Evolutionary conservation across 2,797 vertebrate genomes (phyloP), one percentile per base, ranked within the genome.

Genomic region (Hafferia zeledoni): DNA sequence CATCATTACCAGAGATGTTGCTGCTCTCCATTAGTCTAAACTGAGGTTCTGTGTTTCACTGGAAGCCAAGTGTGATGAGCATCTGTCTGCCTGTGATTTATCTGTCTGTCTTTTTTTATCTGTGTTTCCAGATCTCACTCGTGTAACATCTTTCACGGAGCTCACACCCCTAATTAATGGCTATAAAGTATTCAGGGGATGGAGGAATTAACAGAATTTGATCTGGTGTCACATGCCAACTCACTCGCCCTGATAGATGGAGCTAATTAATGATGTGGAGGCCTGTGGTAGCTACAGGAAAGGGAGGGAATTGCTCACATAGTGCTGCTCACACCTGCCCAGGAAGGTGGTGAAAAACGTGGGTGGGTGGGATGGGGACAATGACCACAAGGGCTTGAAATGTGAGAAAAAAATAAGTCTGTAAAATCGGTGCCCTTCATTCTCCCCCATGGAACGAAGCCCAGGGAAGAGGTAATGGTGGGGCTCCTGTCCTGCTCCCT

Each of bases 11-110:
- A 14, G 67, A 35, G 65, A 6, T 13, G 46, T 12, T 87, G 80
- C 67, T 80, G 71, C 14, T 87, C 56, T 60, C 28, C 10, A 1
- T 31, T 5, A 46, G 46, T 16, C 15, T 53, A 63, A 55, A 30
- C 7, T 2, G 3, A 44, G 39, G 25, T 28, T 63, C 59, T 31
- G 67, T 20, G 78, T 56, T 59, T 27, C 64, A 5, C 50, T 67
- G 81, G 30, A 17, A 46, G 64, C 41, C 2, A 16, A 46, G 67
- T 15, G 33, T 69, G 81, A 59, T n/a, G 78, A 83, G 53, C 70
- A 71, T 70, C 92, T 91, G 50, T 57, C 89, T 81, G 90, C 59
- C 63, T 6, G 78, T 87, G 91, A 87, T 77, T 71, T 83, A 79
- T 67, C 79, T 41, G 30, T 67, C 90, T 87, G 76, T 30, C 89